These are phyloP conservation scores for Callorhinus ursinus DNA, from an alignment of 2,113 vertebrate genomes.

Conservation along the genomic window DNA sequence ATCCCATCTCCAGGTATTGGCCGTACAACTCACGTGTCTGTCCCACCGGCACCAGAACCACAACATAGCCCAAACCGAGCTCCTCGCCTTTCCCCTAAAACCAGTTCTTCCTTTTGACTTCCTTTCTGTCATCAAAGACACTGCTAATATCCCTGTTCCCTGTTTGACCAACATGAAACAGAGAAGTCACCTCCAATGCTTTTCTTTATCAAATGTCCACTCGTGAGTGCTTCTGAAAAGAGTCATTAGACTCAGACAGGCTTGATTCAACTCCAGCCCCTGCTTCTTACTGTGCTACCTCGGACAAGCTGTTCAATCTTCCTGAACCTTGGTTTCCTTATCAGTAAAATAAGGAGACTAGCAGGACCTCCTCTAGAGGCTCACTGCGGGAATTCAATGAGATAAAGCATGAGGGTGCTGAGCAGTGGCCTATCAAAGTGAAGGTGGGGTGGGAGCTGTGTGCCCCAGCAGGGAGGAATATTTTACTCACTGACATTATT, in stretches of 20 bases:
- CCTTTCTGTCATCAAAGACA: neutral
- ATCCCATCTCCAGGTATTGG: neutral
- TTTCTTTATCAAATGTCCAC: neutral
- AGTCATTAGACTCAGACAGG: neutral
- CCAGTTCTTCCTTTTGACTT: neutral
- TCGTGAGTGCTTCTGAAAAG: neutral
- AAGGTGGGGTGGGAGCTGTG: neutral
- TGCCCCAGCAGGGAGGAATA: neutral
- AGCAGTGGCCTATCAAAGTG: neutral
- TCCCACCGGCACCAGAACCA: neutral
- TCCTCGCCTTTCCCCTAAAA: neutral
- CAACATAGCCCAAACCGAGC: neutral
- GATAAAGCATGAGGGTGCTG: neutral
- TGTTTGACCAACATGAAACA: neutral
- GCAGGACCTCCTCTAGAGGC: neutral
- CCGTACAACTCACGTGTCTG: neutral
- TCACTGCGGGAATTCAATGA: neutral
- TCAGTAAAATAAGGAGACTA: neutral
- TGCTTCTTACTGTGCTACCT: neutral
- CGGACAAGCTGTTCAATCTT: neutral
- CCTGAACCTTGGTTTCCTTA: neutral
- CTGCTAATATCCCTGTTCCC: neutral
- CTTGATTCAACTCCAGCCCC: neutral
- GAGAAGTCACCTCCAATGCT: neutral
- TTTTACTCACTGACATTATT: neutral